phyloP scores from a whole-genome alignment of 2,888 invertebrate species.

The Gryllus longicercus region DNA sequence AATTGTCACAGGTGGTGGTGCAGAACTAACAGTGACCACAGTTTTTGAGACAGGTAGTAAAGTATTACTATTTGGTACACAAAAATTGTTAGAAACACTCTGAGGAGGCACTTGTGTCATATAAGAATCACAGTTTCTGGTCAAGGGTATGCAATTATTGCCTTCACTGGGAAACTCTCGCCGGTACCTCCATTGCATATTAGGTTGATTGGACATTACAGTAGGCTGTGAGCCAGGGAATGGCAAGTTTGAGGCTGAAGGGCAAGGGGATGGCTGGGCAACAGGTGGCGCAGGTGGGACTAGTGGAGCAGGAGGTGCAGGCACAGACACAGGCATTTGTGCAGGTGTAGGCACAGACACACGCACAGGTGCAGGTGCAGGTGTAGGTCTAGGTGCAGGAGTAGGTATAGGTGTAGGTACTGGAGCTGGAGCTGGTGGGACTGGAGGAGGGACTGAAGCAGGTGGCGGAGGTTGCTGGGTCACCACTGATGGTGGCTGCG shows the following conservation, averaged over 20 bases:
- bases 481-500: slow-evolving; percentile 22
- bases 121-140: not conserved
- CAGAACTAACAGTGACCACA: not conserved
- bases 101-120: slow-evolving; percentile 20
- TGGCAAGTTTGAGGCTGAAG: slow-evolving; percentile 20
- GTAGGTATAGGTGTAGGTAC: slow-evolving; percentile 20
- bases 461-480: slow-evolving; percentile 1
- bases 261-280: not conserved
- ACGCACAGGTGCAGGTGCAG: not conserved
- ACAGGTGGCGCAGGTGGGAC: slow-evolving; percentile 26
- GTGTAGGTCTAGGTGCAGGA: not conserved
- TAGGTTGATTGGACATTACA: not conserved
- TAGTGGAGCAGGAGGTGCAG: slow-evolving; percentile 23
- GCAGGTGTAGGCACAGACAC: not conserved
- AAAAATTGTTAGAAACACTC: slow-evolving; percentile 5
- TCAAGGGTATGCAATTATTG: not conserved
- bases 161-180: not conserved
- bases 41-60: not conserved
- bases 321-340: slow-evolving; percentile 22
- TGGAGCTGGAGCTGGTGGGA: slow-evolving; percentile 18
- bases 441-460: not conserved
- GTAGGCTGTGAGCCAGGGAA: not conserved
- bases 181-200: not conserved
- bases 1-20: slow-evolving; percentile 5
- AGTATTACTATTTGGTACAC: not conserved